Evolutionary conservation across 2,797 vertebrate genomes (phyloP).

Genomic region (Xiphorhynchus erythropygius): DNA sequence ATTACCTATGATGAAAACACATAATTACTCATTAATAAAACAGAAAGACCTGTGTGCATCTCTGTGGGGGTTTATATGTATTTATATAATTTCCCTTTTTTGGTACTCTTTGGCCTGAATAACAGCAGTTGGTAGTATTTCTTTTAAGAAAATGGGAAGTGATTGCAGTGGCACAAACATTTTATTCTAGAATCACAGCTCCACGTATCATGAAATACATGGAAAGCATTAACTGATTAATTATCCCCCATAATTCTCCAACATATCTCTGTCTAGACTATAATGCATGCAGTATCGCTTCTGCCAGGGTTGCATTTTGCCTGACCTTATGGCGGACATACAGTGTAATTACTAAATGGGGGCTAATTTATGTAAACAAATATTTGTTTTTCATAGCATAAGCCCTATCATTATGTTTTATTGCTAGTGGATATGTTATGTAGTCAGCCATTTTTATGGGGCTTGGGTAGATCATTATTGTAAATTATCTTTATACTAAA

Average conservation of each 20-base stretch:
- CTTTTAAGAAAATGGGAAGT: conserved; percentile 40
- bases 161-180: conserved; percentile 4
- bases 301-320: conserved; percentile 22
- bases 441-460: background rate
- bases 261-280: conserved; percentile 35
- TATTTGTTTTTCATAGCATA: background rate
- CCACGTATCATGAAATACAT: background rate
- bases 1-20: background rate
- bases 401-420: background rate
- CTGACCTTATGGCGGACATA: conserved; percentile 63
- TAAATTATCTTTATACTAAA: background rate
- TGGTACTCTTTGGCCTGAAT: background rate
- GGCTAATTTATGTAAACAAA: conserved; percentile 71
- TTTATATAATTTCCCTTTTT: background rate
- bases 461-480: background rate
- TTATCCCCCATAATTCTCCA: conserved; percentile 35
- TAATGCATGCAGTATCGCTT: background rate
- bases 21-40: background rate
- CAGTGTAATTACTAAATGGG: conserved; percentile 65
- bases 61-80: background rate
- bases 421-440: background rate
- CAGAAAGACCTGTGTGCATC: background rate
- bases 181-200: background rate
- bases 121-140: conserved; percentile 23
- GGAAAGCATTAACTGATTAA: conserved; percentile 35